Percentiles rank a stretch among this genome's conserved stretches.
These are phyloP conservation scores for Morone saxatilis DNA, from an alignment of 2,113 vertebrate species.

Conservation along the genomic window DNA sequence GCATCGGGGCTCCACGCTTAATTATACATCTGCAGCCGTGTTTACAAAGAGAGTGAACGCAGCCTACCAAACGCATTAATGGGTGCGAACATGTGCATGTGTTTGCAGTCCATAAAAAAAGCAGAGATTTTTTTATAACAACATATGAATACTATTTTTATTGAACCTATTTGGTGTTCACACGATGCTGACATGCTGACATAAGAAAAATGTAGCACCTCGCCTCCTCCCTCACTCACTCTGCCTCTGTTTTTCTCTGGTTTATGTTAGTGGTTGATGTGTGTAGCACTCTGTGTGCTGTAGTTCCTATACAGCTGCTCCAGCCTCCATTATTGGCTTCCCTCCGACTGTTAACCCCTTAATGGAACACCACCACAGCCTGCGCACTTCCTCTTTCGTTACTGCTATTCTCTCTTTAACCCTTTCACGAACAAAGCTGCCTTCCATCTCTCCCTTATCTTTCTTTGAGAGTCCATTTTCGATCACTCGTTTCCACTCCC, in stretches of 20 bases:
- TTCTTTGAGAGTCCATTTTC: constrained; percentile 68
- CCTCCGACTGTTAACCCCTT: constrained; percentile 69
- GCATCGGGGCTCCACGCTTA: constrained; percentile 3
- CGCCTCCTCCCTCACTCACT: constrained; percentile 11
- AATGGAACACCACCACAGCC: constrained; percentile 18
- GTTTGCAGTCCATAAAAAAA: background rate
- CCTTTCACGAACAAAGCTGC: constrained; percentile 51
- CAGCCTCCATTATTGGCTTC: constrained; percentile 70
- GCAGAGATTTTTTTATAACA: background rate
- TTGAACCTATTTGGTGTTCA: constrained; percentile 18
- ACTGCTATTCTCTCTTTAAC: constrained; percentile 68
- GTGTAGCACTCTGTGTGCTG: constrained; percentile 25
- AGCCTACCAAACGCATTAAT: background rate
- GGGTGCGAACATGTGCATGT: background rate
- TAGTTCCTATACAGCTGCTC: constrained; percentile 57
- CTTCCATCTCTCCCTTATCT: constrained; percentile 11
- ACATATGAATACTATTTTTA: constrained; percentile 1
- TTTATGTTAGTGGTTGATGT: constrained; percentile 55
- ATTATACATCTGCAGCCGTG: constrained; percentile 44
- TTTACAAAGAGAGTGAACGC: constrained; percentile 19
- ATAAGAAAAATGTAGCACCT: constrained; percentile 10
- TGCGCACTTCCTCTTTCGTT: constrained; percentile 55
- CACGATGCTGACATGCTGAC: constrained; percentile 10
- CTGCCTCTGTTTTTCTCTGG: constrained; percentile 33
- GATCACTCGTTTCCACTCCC: constrained; percentile 49